These are phyloP conservation scores for Zapornia atra DNA, from an alignment of 2,113 vertebrate species.

Conservation along the genomic window DNA sequence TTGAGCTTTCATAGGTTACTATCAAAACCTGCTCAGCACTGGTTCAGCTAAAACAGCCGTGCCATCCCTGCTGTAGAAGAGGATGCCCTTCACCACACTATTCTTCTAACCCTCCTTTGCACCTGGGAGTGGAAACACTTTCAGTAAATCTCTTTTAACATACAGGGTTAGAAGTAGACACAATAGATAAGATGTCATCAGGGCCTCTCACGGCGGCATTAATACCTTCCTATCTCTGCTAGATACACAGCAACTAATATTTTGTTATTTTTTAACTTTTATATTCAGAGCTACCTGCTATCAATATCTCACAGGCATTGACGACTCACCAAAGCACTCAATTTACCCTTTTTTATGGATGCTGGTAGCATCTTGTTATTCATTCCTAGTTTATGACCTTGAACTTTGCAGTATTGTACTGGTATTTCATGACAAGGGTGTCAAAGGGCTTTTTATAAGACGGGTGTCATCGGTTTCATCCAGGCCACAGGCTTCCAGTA, in stretches of 20 bases:
- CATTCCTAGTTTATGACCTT: background rate
- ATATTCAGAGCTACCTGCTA: background rate
- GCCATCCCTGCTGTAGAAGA: rapidly evolving
- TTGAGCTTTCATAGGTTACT: background rate
- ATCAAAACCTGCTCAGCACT: background rate
- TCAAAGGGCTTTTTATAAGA: background rate
- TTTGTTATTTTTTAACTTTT: background rate
- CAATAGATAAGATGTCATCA: background rate
- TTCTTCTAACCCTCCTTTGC: background rate
- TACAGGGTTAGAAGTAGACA: background rate
- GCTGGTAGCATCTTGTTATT: background rate
- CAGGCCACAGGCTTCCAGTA: background rate
- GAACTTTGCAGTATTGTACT: background rate
- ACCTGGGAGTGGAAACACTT: background rate
- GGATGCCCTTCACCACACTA: background rate
- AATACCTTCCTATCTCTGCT: background rate
- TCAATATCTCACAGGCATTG: background rate
- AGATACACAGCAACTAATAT: background rate
- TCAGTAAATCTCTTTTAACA: background rate
- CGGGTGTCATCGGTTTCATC: background rate
- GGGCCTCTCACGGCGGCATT: background rate
- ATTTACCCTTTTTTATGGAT: background rate
- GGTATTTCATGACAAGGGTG: background rate
- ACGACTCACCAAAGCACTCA: background rate
- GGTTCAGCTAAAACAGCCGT: background rate